Evolutionary conservation across 2,113 vertebrate genomes (phyloP), one percentile per base, ranked within the genome.

Genomic region (Menidia beryllina): DNA sequence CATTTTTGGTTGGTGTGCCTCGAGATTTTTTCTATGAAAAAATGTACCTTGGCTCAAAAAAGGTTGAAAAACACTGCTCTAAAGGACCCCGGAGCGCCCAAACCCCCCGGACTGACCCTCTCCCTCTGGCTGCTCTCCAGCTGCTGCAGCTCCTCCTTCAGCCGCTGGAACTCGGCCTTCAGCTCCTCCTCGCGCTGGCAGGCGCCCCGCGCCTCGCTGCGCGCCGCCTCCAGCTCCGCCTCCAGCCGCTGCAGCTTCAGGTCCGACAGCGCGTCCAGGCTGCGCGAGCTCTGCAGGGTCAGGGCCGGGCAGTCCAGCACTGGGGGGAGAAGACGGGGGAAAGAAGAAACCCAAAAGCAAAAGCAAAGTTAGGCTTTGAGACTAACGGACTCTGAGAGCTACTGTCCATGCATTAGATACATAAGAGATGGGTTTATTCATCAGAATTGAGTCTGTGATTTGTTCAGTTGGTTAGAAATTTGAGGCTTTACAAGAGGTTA

Each of bases 161-260:
- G 92, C 41, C 95, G 76, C 76, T 97, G 95, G 0, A 95, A 96
- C 78, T 97, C 96, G 0, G 89, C 94, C 83, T 98, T 96, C 56
- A 97, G 92, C 24, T 98, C 96, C 80, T 96, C 95, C 66, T 98
- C 96, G 0, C 97, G 93, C 81, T 93, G 96, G 85, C 97, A 96
- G 0, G 96, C 96, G 0, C 94, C 95, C 75, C 96, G 96, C 15
- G 90, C 93, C 82, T 97, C 96, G 13, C 96, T 94, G 57, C 95
- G 91, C 0, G 94, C 95, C 27, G 95, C 97, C 82, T 98, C 96
- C 53, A 98, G 93, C 82, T 97, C 96, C 0, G 95, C 96, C 84
- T 98, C 96, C 76, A 97, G 85, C 5, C 92, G 85, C 81, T 95
- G 92, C 14, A 94, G 87, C 81, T 95, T 95, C 73, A 96, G 88